Evolutionary conservation across 2,888 invertebrate genomes (phyloP), one percentile per base, ranked within the genome.

Genomic region (Itoplectis maculator): DNA sequence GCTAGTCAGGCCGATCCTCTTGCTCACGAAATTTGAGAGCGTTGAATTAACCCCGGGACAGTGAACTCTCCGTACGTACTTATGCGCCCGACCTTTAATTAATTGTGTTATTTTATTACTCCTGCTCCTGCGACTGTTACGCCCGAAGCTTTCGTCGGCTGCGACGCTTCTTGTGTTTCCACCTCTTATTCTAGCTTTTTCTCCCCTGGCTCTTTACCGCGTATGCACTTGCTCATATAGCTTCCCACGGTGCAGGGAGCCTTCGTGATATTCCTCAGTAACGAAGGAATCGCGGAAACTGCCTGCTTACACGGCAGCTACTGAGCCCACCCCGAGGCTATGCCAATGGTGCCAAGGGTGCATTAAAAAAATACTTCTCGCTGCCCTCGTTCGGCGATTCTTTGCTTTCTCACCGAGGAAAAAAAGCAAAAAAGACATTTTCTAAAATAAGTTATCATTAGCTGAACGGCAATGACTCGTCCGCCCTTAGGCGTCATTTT

Each of bases 371-470:
- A 54, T 65, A 74, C 65, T 59, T 63, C 61, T 42, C 20, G 40
- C 51, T 63, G 54, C 65, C 65, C 23, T 40, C 18, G 20, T 35
- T 51, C 68, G n/a, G 11, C n/a, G 23, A 23, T 2, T 9, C 49
- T 15, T 61, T 61, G 54, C 51, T 18, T 47, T 61, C 37, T 42
- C 20, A 13, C 40, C 42, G 59, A 59, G 63, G 54, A 63, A 78
- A 29, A 29, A 29, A 29, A 29, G 5, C 2, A 29, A 29, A 29
- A 29, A 29, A 29, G 2, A 29, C 74, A 45, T 81, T 83, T 79
- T 81, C 68, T 59, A 81, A 85, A 86, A 85, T 84, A 85, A 84
- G 75, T 84, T 80, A 84, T 86, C 84, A 84, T 86, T 83, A 86
- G 82, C 81, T 69, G 15, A 20, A 69, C 40, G 56, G 59, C n/a